Evolutionary conservation across 2,888 invertebrate genomes (phyloP).

Genomic region (Chironomus tentans): DNA sequence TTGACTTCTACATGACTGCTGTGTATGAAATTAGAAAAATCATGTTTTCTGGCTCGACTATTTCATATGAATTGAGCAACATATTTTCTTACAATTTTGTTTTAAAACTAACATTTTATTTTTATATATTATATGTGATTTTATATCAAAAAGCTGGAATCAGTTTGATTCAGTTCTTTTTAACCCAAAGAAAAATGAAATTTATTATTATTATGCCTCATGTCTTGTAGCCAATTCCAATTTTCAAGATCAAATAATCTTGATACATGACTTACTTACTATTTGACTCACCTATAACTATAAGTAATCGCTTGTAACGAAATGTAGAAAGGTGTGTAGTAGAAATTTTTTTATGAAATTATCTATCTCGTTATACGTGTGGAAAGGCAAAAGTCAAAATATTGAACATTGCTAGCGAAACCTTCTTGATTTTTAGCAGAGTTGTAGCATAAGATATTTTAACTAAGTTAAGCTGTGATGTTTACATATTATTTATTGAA

Average conservation of each 20-base stretch:
- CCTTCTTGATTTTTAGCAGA: too few species aligned
- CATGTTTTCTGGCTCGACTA: background rate
- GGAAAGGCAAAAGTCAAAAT: background rate
- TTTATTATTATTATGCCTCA: background rate
- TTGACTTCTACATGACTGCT: background rate
- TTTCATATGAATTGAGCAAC: too few species aligned
- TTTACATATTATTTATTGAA: background rate
- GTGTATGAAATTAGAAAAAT: background rate
- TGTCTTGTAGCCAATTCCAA: slow-evolving; percentile 13
- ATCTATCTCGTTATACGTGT: too few species aligned
- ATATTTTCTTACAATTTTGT: too few species aligned
- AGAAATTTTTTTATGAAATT: background rate
- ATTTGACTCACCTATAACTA: background rate
- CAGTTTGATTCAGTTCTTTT: background rate
- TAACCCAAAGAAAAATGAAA: slow-evolving; percentile 14
- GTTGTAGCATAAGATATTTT: too few species aligned
- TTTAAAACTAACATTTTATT: too few species aligned
- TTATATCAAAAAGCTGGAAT: slow-evolving; percentile 7
- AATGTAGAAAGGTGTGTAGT: background rate
- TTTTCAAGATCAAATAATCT: slow-evolving; percentile 17
- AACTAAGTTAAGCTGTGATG: background rate
- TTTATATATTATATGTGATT: background rate
- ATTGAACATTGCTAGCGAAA: background rate
- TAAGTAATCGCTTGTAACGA: background rate
- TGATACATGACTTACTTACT: slow-evolving; percentile 8